A percentile compares a stretch with the other conserved stretches of the same genome.
phyloP scores from a whole-genome alignment of 2,888 invertebrate species.

The Eupithecia exiguata region DNA sequence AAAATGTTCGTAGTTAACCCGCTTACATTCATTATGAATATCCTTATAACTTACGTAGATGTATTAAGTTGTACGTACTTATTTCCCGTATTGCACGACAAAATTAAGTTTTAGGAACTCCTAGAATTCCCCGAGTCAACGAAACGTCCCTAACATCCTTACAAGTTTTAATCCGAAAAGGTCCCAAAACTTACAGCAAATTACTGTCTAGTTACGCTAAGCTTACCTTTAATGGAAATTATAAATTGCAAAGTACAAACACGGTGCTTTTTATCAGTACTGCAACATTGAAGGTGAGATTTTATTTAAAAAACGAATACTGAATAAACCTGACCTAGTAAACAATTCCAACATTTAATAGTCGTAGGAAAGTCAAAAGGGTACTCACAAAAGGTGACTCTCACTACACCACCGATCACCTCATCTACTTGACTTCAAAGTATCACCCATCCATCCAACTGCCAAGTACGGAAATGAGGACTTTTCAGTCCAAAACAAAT shows the following conservation, averaged over 20 bases:
- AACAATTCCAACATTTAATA: too few relatives aligned
- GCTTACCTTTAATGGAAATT: slow-evolving; percentile 46
- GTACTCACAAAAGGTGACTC: too few relatives aligned
- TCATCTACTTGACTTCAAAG: too few relatives aligned
- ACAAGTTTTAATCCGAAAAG: slow-evolving; percentile 43
- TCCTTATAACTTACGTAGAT: neutral
- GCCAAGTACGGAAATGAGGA: neutral
- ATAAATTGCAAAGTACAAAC: slow-evolving; percentile 42
- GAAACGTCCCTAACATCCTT: slow-evolving; percentile 26
- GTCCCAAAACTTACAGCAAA: slow-evolving; percentile 43
- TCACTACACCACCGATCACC: neutral
- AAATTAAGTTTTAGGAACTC: neutral
- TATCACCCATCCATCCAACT: neutral
- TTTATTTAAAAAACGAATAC: neutral
- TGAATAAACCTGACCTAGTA: neutral
- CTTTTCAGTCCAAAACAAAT: too few relatives aligned
- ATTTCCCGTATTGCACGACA: neutral
- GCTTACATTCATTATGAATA: neutral
- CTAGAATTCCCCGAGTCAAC: slow-evolving; percentile 1
- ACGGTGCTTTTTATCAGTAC: slow-evolving; percentile 9
- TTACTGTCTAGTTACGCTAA: slow-evolving; percentile 44
- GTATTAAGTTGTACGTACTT: neutral
- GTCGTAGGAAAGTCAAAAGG: neutral
- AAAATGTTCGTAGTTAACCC: neutral
- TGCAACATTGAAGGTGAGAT: neutral